Conservation (phyloP, 2,888 invertebrate genomes). For the Mamestra brassicae region DNA sequence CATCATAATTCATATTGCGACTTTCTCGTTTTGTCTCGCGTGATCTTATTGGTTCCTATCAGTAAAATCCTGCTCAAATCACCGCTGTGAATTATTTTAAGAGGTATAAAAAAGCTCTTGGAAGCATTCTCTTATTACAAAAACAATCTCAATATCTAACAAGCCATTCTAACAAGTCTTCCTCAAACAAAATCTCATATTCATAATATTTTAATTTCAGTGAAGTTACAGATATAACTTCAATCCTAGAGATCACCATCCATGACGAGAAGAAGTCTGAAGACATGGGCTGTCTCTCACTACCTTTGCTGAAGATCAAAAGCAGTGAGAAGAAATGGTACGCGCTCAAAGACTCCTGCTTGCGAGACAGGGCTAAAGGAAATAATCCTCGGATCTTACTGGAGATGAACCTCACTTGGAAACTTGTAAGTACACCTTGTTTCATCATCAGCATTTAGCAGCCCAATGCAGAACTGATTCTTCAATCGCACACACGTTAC, state of each 20-base stretch:
- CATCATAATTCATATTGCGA: too few relatives aligned
- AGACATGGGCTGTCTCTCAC: conserved; percentile 97
- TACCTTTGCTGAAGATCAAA: conserved; percentile 95
- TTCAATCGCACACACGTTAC: too few relatives aligned
- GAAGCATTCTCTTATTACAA: too few relatives aligned
- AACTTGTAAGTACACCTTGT: conserved; percentile 91
- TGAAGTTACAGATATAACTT: conserved; percentile 97
- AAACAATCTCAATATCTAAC: too few relatives aligned
- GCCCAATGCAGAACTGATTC: too few relatives aligned
- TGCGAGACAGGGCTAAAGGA: conserved; percentile 96
- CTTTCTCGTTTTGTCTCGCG: too few relatives aligned
- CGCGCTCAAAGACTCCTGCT: conserved; percentile 97
- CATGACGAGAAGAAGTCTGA: conserved; percentile 99
- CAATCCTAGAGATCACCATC: conserved; percentile 97
- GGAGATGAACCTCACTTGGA: conserved; percentile 97
- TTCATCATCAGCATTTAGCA: too few relatives aligned
- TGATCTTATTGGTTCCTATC: too few relatives aligned
- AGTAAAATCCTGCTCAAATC: too few relatives aligned
- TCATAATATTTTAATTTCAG: conserved; percentile 81
- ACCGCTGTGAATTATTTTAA: too few relatives aligned
- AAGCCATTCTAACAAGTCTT: neutral
- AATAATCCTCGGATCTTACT: conserved; percentile 95
- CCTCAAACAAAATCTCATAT: neutral
- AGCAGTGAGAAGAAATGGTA: conserved; percentile 98
- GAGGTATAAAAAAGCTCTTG: too few relatives aligned